A percentile compares a stretch with the other conserved stretches of the same genome.
phyloP scores from a whole-genome alignment of 1,140 invertebrate genomes.

The Ooceraea biroi region DNA sequence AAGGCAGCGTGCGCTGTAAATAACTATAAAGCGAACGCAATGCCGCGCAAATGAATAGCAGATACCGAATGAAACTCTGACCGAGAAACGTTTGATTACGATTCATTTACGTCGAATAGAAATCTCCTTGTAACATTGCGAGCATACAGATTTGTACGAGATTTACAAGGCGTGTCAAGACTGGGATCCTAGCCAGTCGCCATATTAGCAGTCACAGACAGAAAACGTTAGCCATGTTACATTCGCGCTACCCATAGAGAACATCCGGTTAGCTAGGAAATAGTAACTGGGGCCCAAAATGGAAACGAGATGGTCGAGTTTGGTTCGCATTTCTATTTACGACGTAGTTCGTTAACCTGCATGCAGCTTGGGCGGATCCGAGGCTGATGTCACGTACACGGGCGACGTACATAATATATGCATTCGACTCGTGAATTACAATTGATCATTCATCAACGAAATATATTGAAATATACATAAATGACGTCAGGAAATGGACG shows the following conservation, averaged over 20 bases:
- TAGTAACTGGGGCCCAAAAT: constrained; percentile 67
- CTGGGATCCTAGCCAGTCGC: too few relatives aligned
- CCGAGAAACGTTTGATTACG: too few relatives aligned
- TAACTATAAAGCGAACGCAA: not conserved
- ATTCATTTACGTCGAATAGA: not conserved
- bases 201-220: not conserved
- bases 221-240: constrained; percentile 17
- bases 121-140: not conserved
- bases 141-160: constrained; percentile 4
- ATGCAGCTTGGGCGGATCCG: constrained; percentile 11
- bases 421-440: constrained; percentile 15
- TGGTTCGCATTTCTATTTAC: constrained; percentile 79
- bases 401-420: constrained; percentile 5
- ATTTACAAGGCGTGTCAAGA: not conserved
- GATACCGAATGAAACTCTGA: too few relatives aligned
- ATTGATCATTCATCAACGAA: not conserved
- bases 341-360: constrained; percentile 77
- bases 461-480: not conserved
- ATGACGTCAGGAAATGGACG: not conserved
- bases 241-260: not conserved
- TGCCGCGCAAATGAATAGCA: not conserved
- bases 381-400: constrained; percentile 1
- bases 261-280: constrained; percentile 45
- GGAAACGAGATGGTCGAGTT: constrained; percentile 76
- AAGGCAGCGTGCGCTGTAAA: not conserved